These are phyloP conservation scores for Agrochola litura DNA, from an alignment of 2,888 invertebrate genomes.

Conservation along the genomic window DNA sequence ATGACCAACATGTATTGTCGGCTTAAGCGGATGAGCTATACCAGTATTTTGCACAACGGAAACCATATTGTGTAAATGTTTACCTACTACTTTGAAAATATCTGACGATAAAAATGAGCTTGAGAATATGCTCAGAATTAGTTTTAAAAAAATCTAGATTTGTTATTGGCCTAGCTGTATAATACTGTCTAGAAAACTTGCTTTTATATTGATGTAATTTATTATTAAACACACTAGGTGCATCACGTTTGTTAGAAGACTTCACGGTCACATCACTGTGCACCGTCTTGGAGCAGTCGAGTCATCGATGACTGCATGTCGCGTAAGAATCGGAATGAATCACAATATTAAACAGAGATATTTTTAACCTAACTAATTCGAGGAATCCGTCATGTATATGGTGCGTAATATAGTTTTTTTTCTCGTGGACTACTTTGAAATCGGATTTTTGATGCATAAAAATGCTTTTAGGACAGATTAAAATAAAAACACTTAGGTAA, in stretches of 20 bases:
- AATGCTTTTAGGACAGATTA: background rate
- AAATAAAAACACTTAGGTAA: constrained; percentile 11
- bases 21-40: background rate
- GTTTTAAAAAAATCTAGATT: background rate
- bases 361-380: constrained; percentile 15
- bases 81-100: background rate
- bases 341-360: constrained; percentile 12
- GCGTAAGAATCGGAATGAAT: constrained; percentile 33
- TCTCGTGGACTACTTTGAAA: background rate
- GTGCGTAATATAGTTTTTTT: background rate
- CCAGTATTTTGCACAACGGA: background rate
- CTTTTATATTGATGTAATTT: background rate
- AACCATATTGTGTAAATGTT: background rate
- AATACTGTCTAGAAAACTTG: background rate
- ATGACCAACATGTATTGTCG: too few relatives aligned
- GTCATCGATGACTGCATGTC: constrained; percentile 43
- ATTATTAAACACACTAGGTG: constrained; percentile 19
- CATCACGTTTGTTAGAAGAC: constrained; percentile 20
- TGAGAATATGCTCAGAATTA: background rate
- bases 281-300: constrained; percentile 24
- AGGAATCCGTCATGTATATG: background rate
- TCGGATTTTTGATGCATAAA: background rate
- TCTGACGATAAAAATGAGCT: too few relatives aligned
- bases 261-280: constrained; percentile 37
- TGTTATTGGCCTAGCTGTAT: background rate